A percentile compares a stretch with the other conserved stretches of the same genome.
Conservation (phyloP, 2,888 invertebrate genomes). For the Nebria brevicollis region DNA sequence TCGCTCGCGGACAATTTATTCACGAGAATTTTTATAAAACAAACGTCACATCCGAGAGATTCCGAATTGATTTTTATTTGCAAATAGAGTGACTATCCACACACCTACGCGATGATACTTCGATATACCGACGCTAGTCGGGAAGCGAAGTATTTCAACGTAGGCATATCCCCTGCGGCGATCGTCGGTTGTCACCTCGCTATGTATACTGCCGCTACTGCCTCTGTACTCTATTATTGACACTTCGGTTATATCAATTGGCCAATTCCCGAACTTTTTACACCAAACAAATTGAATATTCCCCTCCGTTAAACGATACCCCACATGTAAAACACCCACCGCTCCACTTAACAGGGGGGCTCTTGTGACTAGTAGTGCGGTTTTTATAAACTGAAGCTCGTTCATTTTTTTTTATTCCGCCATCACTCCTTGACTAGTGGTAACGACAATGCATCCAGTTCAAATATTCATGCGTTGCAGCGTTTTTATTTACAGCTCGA, state of each 20-base stretch:
- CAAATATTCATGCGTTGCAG: slow-evolving; percentile 44
- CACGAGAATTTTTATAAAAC: slow-evolving; percentile 35
- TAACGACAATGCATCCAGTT: slow-evolving; percentile 34
- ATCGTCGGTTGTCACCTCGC: slow-evolving; percentile 18
- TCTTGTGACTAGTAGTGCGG: background rate
- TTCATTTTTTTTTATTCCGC: slow-evolving; percentile 23
- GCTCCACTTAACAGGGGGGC: background rate
- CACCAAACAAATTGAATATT: slow-evolving; percentile 43
- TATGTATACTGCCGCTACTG: background rate
- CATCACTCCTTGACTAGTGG: slow-evolving; percentile 13
- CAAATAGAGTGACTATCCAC: slow-evolving; percentile 32
- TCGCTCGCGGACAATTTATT: slow-evolving; percentile 25
- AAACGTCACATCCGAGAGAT: slow-evolving; percentile 32
- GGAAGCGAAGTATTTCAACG: background rate
- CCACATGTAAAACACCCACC: slow-evolving; percentile 4
- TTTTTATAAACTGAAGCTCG: background rate
- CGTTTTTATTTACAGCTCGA: slow-evolving; percentile 36
- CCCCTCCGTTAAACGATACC: slow-evolving; percentile 27
- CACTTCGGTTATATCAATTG: slow-evolving; percentile 45
- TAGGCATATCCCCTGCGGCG: slow-evolving; percentile 17
- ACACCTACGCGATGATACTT: background rate
- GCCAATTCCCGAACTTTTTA: slow-evolving; percentile 42
- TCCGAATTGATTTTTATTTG: slow-evolving; percentile 43
- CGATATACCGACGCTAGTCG: background rate
- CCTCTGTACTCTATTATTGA: slow-evolving; percentile 41